Evolutionary conservation across 2,888 invertebrate species (phyloP), one percentile per base, ranked within the genome.

Genomic region (Sinodicranocentrus sp.): DNA sequence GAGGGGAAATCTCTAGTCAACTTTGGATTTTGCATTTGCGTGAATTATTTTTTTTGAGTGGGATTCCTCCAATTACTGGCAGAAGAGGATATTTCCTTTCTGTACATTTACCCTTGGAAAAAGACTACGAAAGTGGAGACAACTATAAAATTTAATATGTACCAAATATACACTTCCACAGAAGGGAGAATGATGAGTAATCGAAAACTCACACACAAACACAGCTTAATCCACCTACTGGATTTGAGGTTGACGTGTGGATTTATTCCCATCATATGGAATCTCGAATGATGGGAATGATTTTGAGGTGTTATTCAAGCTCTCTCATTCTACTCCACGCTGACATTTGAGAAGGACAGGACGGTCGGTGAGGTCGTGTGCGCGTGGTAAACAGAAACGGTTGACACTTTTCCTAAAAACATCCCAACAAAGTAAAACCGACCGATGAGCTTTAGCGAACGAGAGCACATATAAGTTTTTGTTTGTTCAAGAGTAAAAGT

Each of bases 41-140:
- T 33, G 65, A 54, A 65, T 63, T 68, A 77, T 57, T 65, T 76
- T 65, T 65, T 77, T 77, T 67, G 68, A 77, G 78, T 70, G 70
- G 44, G 78, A 78, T 78, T 78, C 78, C 78, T 78, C 78, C 78
- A 78, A 78, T 78, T 78, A 78, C 78, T 57, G 25, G 23, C n/a
- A 6, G 48, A 44, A 61, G 76, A n/a, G n/a, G n/a, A n/a, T 77
- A 77, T 77, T 77, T 57, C 67, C 15, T 77, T 77, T 77, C 76
- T 57, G 39, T 63, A 21, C 48, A 19, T 48, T n/a, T 48, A 10
- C 48, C 10, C 48, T 48, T 3, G 33, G 5, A 3, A 33, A 33
- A n/a, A n/a, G n/a, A n/a, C n/a, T n/a, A n/a, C n/a, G 33, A 33
- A n/a, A n/a, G 33, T 3, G 10, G 33, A 33, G 33, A 33, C 33